Evolutionary conservation across 2,888 invertebrate genomes (phyloP).

Genomic region (Lasioglossum lativentre): DNA sequence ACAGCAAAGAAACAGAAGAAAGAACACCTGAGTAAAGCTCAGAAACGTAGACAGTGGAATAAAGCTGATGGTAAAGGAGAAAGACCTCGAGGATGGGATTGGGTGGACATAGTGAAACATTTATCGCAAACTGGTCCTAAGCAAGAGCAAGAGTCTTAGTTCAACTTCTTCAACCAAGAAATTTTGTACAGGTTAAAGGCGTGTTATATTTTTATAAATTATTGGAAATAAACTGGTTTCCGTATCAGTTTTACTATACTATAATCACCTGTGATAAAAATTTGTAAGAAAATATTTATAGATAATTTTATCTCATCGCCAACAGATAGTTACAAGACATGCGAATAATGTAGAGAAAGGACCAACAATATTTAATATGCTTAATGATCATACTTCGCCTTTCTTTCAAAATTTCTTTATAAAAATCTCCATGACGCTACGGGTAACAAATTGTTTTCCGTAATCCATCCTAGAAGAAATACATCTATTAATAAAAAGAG

Average conservation of each 20-base stretch:
- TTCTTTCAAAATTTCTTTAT: constrained; percentile 54
- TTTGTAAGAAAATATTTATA: constrained; percentile 53
- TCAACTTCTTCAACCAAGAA: constrained; percentile 51
- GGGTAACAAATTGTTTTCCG: constrained; percentile 86
- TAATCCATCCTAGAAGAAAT: constrained; percentile 86
- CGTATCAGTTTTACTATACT: constrained; percentile 58
- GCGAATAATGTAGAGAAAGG: constrained; percentile 52
- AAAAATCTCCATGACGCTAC: constrained; percentile 87
- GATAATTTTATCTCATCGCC: constrained; percentile 55
- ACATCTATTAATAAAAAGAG: constrained; percentile 39
- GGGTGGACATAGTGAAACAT: constrained; percentile 98
- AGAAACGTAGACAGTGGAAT: constrained; percentile 96
- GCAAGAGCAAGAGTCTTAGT: constrained; percentile 82
- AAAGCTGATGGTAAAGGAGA: constrained; percentile 93
- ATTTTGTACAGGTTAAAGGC: constrained; percentile 76
- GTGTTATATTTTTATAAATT: constrained; percentile 80
- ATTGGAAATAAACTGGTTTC: constrained; percentile 73
- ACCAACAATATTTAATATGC: constrained; percentile 29
- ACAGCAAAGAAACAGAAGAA: constrained; percentile 89
- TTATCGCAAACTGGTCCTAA: constrained; percentile 92
- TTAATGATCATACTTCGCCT: constrained; percentile 4
- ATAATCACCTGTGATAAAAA: constrained; percentile 56
- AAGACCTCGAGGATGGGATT: constrained; percentile 95
- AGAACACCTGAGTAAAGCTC: constrained; percentile 95
- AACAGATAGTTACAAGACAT: constrained; percentile 52